These are phyloP conservation scores for Stegodyphus dumicola DNA, from an alignment of 1,140 invertebrate genomes.

Conservation along the genomic window DNA sequence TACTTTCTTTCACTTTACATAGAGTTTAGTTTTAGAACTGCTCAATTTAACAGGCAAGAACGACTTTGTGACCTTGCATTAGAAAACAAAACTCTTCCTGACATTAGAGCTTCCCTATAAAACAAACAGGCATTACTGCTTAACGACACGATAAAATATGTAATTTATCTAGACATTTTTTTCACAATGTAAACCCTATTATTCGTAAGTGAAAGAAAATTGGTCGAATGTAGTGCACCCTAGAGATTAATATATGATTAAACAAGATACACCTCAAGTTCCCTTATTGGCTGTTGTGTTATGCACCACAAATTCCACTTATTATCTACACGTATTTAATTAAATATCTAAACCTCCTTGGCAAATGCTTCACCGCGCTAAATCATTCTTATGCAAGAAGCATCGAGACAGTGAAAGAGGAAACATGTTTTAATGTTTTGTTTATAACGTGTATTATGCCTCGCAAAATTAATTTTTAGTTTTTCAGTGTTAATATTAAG, in stretches of 20 bases:
- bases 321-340: slow-evolving; percentile 26
- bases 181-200: background rate
- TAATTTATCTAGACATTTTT: background rate
- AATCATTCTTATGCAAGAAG: background rate
- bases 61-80: too few relatives aligned
- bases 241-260: slow-evolving; percentile 19
- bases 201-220: background rate
- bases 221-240: background rate
- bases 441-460: background rate
- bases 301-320: background rate
- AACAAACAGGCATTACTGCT: too few relatives aligned
- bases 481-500: background rate
- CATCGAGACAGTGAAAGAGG: background rate
- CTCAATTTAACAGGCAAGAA: too few relatives aligned
- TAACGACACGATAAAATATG: background rate
- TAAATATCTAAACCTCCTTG: slow-evolving; percentile 1
- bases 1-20: too few relatives aligned
- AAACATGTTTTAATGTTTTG: slow-evolving; percentile 10
- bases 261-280: background rate
- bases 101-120: too few relatives aligned
- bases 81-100: too few relatives aligned
- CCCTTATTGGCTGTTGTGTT: slow-evolving; percentile 6
- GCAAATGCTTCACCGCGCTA: background rate
- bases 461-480: slow-evolving; percentile 8
- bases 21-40: too few relatives aligned